A percentile compares a stretch with the other conserved stretches of the same genome.
Evolutionary conservation across 2,797 vertebrate species (phyloP).

Genomic region (Bucorvus abyssinicus): DNA sequence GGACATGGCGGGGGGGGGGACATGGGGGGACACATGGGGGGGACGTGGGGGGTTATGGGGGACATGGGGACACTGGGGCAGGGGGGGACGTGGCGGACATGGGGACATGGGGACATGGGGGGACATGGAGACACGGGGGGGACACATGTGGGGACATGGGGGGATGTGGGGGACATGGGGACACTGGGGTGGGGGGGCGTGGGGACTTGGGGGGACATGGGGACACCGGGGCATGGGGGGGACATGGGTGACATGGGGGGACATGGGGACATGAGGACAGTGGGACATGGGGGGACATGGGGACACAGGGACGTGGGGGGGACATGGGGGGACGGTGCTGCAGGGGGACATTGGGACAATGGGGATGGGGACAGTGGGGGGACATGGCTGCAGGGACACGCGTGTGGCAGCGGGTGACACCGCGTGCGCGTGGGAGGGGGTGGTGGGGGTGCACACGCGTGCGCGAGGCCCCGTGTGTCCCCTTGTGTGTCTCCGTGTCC

Average conservation of each 20-base stretch:
- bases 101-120: too few relatives aligned
- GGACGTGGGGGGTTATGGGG: too few relatives aligned
- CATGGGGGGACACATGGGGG: neutral
- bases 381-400: too few relatives aligned
- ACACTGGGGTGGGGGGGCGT: too few relatives aligned
- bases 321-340: neutral
- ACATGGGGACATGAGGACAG: too few relatives aligned
- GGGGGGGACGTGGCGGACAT: neutral
- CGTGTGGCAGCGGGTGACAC: too few relatives aligned
- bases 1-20: neutral
- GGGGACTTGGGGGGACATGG: too few relatives aligned
- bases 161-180: neutral
- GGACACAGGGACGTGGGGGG: too few relatives aligned
- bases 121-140: neutral
- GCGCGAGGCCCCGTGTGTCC: too few relatives aligned
- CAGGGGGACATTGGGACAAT: neutral
- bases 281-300: neutral
- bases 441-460: too few relatives aligned
- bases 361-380: neutral
- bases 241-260: too few relatives aligned
- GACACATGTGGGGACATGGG: neutral
- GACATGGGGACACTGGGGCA: neutral
- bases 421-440: too few relatives aligned
- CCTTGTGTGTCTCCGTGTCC: neutral
- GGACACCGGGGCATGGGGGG: neutral